A percentile compares a stretch with the other conserved stretches of the same genome.
phyloP scores from a whole-genome alignment of 2,797 vertebrate genomes.

The Lithobates pipiens region DNA sequence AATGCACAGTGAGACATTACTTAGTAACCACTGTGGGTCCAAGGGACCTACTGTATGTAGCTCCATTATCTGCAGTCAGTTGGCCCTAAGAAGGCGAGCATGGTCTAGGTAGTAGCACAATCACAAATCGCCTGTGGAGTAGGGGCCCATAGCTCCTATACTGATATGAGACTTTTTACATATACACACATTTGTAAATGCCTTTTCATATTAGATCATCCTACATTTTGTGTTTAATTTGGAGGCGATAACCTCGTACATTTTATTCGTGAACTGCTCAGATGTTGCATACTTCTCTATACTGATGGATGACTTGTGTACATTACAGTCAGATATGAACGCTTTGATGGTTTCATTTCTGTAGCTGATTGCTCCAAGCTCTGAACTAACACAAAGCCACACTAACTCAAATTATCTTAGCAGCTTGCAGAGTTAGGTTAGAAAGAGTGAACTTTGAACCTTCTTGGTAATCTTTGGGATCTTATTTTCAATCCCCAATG shows the following conservation, averaged over 20 bases:
- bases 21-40: background rate
- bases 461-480: background rate
- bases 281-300: slow-evolving; percentile 14
- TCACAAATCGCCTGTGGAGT: background rate
- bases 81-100: background rate
- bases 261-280: slow-evolving; percentile 17
- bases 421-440: background rate
- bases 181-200: slow-evolving; percentile 15
- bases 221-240: slow-evolving; percentile 28
- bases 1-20: background rate
- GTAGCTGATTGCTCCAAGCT: slow-evolving; percentile 14
- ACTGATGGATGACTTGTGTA: slow-evolving; percentile 48
- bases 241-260: slow-evolving; percentile 26
- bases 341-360: slow-evolving; percentile 33
- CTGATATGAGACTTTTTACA: background rate
- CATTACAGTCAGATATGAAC: slow-evolving; percentile 36
- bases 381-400: slow-evolving; percentile 20
- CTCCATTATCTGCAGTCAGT: background rate
- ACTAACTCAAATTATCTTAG: slow-evolving; percentile 27
- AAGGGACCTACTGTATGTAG: background rate
- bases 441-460: background rate
- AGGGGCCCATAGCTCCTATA: background rate
- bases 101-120: background rate
- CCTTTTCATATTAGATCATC: slow-evolving; percentile 11
- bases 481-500: background rate